A percentile compares a stretch with the other conserved stretches of the same genome.
phyloP scores from a whole-genome alignment of 2,797 vertebrate genomes.

The Eleutherodactylus coqui region DNA sequence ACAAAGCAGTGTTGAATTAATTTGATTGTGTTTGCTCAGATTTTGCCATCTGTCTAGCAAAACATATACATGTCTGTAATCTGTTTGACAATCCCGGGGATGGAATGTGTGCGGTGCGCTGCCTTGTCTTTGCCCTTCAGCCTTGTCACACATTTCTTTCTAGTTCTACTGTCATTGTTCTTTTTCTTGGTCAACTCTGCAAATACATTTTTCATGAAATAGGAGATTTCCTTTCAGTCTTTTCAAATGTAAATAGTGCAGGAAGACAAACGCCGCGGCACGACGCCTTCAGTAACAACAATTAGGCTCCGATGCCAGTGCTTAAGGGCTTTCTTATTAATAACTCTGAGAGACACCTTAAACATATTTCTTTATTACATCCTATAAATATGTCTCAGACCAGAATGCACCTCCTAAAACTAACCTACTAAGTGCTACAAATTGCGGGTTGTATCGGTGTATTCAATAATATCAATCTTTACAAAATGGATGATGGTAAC shows the following conservation, averaged over 20 bases:
- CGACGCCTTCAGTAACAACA: neutral
- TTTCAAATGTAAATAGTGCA: conserved; percentile 43
- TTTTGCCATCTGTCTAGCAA: conserved; percentile 44
- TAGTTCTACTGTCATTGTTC: conserved; percentile 51
- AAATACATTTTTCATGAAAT: conserved; percentile 49
- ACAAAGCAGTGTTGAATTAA: conserved; percentile 47
- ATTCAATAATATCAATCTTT: too few species aligned
- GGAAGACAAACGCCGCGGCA: conserved; percentile 25
- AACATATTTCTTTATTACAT: neutral
- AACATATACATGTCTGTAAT: conserved; percentile 57
- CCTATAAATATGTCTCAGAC: too few species aligned
- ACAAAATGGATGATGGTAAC: too few species aligned
- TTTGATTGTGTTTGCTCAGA: conserved; percentile 54
- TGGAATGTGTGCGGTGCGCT: conserved; percentile 39
- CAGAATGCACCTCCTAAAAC: too few species aligned
- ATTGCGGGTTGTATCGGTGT: too few species aligned
- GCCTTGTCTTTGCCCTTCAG: conserved; percentile 55
- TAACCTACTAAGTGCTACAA: too few species aligned
- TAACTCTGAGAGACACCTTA: neutral
- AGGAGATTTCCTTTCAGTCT: conserved; percentile 32
- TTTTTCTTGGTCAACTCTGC: conserved; percentile 30
- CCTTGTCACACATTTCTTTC: conserved; percentile 28
- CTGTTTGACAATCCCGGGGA: conserved; percentile 59
- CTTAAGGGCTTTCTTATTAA: neutral
- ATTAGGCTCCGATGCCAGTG: conserved; percentile 5